These are phyloP conservation scores for Calycopis cecrops DNA, from an alignment of 1,140 invertebrate genomes.

Conservation along the genomic window DNA sequence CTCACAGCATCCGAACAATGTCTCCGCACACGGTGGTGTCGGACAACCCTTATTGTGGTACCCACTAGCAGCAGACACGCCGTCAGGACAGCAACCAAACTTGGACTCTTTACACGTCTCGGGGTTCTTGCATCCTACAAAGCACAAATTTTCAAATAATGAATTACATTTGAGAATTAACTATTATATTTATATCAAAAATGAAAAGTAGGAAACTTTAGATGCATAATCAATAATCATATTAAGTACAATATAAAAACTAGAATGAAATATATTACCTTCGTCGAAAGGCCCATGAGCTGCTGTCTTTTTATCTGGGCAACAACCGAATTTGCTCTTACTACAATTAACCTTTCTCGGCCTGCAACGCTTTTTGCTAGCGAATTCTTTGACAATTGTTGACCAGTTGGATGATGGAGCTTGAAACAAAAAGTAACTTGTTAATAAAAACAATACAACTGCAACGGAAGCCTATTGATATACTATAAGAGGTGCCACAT, in stretches of 20 bases:
- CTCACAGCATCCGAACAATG: slow-evolving; percentile 88
- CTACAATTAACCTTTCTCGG: slow-evolving; percentile 78
- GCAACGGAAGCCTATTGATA: too few species aligned
- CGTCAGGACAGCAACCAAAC: slow-evolving; percentile 93
- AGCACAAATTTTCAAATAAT: neutral
- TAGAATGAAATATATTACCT: slow-evolving; percentile 62
- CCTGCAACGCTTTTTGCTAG: slow-evolving; percentile 73
- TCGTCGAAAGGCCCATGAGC: slow-evolving; percentile 90
- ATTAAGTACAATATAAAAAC: too few species aligned
- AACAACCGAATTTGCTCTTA: slow-evolving; percentile 89
- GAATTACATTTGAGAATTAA: too few species aligned
- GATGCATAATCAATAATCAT: too few species aligned
- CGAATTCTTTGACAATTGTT: slow-evolving; percentile 71
- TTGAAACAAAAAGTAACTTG: too few species aligned
- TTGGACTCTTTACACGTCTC: slow-evolving; percentile 88
- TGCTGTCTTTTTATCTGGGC: slow-evolving; percentile 87
- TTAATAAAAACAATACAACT: too few species aligned
- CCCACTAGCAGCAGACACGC: slow-evolving; percentile 87
- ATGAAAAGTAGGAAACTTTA: too few species aligned
- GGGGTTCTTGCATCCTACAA: slow-evolving; percentile 79
- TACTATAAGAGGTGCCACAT: too few species aligned
- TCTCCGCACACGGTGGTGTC: slow-evolving; percentile 82
- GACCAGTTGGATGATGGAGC: slow-evolving; percentile 28
- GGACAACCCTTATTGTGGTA: slow-evolving; percentile 86
- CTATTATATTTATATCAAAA: too few species aligned